phyloP scores from a whole-genome alignment of 2,888 invertebrate genomes.

The Toxonevra muliebris region DNA sequence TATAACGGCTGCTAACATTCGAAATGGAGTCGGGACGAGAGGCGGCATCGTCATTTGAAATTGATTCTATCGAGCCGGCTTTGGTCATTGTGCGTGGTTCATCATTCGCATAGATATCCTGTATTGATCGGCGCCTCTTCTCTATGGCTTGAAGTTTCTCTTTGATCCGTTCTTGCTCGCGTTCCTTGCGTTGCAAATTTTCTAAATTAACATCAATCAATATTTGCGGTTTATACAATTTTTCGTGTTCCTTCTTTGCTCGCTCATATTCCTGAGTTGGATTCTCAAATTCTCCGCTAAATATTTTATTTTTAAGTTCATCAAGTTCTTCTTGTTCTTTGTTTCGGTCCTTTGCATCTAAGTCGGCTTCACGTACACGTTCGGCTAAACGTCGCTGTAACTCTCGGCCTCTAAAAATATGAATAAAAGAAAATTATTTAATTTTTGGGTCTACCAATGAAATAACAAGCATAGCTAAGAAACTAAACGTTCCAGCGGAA shows the following conservation, averaged over 20 bases:
- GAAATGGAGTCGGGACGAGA: conserved; percentile 81
- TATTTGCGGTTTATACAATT: conserved; percentile 83
- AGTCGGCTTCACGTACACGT: conserved; percentile 91
- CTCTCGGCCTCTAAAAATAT: conserved; percentile 73
- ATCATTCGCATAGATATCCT: conserved; percentile 24
- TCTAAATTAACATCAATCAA: conserved; percentile 77
- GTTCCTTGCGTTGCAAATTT: conserved; percentile 70
- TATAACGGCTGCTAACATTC: conserved; percentile 60
- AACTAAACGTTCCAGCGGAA: no score
- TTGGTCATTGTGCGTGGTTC: conserved; percentile 31
- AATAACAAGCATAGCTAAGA: no score
- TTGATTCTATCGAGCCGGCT: conserved; percentile 50
- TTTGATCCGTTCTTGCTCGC: conserved; percentile 68
- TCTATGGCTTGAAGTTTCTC: conserved; percentile 57
- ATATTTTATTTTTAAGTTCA: conserved; percentile 81
- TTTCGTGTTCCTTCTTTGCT: conserved; percentile 80
- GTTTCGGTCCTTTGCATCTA: conserved; percentile 88
- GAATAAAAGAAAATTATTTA: no score
- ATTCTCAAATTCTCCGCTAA: conserved; percentile 73
- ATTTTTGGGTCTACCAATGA: no score
- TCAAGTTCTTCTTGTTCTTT: conserved; percentile 90
- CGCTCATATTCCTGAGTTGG: conserved; percentile 76
- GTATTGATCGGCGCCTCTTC: conserved; percentile 3
- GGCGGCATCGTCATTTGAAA: conserved; percentile 67
- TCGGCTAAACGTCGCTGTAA: conserved; percentile 90